These are phyloP conservation scores for Falco biarmicus DNA, from an alignment of 2,797 vertebrate genomes.

Conservation along the genomic window DNA sequence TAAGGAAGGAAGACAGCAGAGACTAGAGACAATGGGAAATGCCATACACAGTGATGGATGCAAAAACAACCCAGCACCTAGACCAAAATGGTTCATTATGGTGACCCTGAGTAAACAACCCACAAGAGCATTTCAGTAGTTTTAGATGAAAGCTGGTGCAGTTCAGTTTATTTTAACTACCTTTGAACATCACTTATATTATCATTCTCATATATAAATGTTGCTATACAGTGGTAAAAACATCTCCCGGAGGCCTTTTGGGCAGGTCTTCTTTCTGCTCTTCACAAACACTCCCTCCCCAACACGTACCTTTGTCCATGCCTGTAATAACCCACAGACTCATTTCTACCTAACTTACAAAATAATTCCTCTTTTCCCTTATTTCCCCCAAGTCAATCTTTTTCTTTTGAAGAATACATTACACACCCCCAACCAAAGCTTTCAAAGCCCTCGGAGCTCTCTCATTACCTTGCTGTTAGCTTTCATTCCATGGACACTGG, in stretches of 20 bases:
- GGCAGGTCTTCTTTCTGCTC: background rate
- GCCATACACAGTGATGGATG: background rate
- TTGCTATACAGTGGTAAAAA: background rate
- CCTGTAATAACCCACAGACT: background rate
- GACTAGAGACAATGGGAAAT: background rate
- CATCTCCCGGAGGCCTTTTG: background rate
- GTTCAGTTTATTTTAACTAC: background rate
- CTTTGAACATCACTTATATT: background rate
- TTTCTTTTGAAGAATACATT: background rate
- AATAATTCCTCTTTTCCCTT: background rate
- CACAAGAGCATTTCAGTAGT: background rate
- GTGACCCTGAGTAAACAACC: background rate
- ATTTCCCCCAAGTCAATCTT: background rate
- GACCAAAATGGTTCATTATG: background rate
- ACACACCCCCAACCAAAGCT: background rate
- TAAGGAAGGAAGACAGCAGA: background rate
- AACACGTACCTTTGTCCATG: background rate
- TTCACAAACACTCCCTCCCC: background rate
- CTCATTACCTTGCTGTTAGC: background rate
- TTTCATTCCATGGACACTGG: background rate
- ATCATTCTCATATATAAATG: background rate
- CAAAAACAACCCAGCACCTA: background rate
- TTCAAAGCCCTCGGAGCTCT: background rate
- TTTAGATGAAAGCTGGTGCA: background rate
- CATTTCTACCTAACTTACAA: background rate